phyloP scores from a whole-genome alignment of 2,888 invertebrate species.

The Cheilosia vulpina region DNA sequence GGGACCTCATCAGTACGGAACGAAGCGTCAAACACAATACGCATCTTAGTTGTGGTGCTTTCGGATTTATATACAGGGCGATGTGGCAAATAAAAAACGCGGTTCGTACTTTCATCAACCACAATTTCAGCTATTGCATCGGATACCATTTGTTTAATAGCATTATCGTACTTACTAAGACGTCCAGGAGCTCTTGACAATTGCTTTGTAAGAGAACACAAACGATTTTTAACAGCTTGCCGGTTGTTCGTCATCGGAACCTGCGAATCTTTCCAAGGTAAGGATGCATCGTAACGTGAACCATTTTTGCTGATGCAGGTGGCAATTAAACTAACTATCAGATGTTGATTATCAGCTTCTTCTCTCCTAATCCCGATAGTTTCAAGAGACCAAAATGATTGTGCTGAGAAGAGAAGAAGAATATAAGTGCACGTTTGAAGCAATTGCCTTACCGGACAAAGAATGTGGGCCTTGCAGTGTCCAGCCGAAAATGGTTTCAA shows the following conservation, averaged over 20 bases:
- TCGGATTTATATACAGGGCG: slow-evolving; percentile 35
- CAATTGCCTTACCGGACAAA: slow-evolving; percentile 6
- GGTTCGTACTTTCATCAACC: background rate
- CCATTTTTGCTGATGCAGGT: slow-evolving; percentile 2
- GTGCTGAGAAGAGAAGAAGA: slow-evolving; percentile 13
- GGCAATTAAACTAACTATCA: background rate
- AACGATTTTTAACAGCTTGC: slow-evolving; percentile 1
- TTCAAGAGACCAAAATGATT: slow-evolving; percentile 34
- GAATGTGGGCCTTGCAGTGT: slow-evolving; percentile 22
- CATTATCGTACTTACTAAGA: slow-evolving; percentile 31
- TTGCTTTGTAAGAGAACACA: slow-evolving; percentile 2
- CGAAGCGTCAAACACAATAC: slow-evolving; percentile 1
- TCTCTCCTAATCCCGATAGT: slow-evolving; percentile 28
- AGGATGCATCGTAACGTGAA: background rate
- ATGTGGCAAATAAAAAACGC: slow-evolving; percentile 25
- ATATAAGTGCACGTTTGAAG: slow-evolving; percentile 10
- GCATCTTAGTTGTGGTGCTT: slow-evolving; percentile 25
- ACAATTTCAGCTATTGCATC: slow-evolving; percentile 16
- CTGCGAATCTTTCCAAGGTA: slow-evolving; percentile 22
- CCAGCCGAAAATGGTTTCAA: slow-evolving; percentile 36
- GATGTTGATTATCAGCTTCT: slow-evolving; percentile 10
- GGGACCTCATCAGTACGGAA: background rate
- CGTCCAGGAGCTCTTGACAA: slow-evolving; percentile 19
- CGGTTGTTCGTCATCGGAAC: slow-evolving; percentile 12
- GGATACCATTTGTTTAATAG: slow-evolving; percentile 23